Evolutionary conservation across 2,888 invertebrate species (phyloP), one percentile per base, ranked within the genome.

Genomic region (Nowickia ferox): DNA sequence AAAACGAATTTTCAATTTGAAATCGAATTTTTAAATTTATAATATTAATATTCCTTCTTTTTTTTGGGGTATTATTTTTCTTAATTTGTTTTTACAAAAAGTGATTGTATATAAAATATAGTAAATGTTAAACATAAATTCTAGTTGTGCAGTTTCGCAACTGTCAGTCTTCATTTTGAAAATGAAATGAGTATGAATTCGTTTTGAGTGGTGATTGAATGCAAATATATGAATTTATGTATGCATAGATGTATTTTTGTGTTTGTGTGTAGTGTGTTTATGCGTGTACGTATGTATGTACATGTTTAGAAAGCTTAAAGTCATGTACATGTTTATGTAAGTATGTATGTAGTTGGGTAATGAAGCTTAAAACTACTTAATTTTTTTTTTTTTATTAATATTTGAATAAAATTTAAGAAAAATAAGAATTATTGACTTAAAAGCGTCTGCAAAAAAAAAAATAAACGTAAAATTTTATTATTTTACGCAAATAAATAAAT

Each of bases 141-240:
- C 68, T 82, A 74, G 63, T 78, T 83, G 46, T 83, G 79, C 83
- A 76, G 83, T 68, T 83, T 72, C 30, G 13, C 76, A 86, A 68
- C 79, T 83, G 83, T 77, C 86, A 86, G 86, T 86, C 86, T 86
- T 86, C 83, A 86, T 83, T 83, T 80, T 53, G 38, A 61, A 79
- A 83, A 86, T 86, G 69, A 85, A 85, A 74, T 72, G 55, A 61
- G 40, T 76, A 72, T 74, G 55, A 51, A 19, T 57, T 48, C 1
- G 19, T 44, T 74, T 66, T n/a, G 11, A 40, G 53, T 69, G 74
- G 59, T 74, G 74, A 61, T 53, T 59, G 44, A 38, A 40, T 53
- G 38, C 53, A 59, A 44, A 57, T 48, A 48, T 48, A 46, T 42
- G 51, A 48, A 57, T 38, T 13, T 42, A 61, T 17, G 42, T 42